Conservation (phyloP, 2,888 invertebrate species). For the Anarsia innoxiella region DNA sequence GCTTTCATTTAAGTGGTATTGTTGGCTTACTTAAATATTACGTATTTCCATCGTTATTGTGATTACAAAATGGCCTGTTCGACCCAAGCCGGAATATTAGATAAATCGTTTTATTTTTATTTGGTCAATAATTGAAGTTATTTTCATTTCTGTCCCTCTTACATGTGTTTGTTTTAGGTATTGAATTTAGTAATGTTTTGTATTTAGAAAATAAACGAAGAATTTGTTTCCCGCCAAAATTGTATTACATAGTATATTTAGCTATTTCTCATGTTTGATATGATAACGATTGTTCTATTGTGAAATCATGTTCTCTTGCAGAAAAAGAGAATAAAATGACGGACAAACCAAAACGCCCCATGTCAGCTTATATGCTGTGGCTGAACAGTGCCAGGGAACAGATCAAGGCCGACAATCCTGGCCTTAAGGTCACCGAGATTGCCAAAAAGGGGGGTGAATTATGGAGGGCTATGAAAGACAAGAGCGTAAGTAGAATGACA, state of each 20-base stretch:
- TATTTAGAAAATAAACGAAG: slow-evolving; percentile 25
- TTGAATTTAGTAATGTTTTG: too few relatives aligned
- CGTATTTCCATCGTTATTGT: slow-evolving; percentile 71
- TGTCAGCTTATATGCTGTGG: slow-evolving; percentile 97
- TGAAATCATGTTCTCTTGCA: slow-evolving; percentile 35
- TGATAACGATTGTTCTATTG: slow-evolving; percentile 21
- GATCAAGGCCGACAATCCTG: slow-evolving; percentile 93
- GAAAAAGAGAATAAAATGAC: slow-evolving; percentile 81
- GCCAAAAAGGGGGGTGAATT: slow-evolving; percentile 96
- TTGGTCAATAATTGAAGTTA: slow-evolving; percentile 22
- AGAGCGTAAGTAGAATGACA: slow-evolving; percentile 78
- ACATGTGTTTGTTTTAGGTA: slow-evolving; percentile 23
- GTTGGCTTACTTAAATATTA: slow-evolving; percentile 62
- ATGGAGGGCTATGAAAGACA: slow-evolving; percentile 94
- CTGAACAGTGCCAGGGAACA: slow-evolving; percentile 90
- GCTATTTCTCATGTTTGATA: slow-evolving; percentile 27
- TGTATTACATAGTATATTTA: slow-evolving; percentile 48
- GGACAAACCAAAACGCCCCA: slow-evolving; percentile 95
- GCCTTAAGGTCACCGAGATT: slow-evolving; percentile 92
- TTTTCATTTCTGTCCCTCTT: slow-evolving; percentile 13
- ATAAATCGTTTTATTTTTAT: slow-evolving; percentile 27
- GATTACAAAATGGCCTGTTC: slow-evolving; percentile 76
- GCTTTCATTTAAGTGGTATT: slow-evolving; percentile 61
- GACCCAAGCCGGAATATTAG: slow-evolving; percentile 61
- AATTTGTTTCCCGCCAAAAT: slow-evolving; percentile 73